These are phyloP conservation scores for Elegia similella DNA, from an alignment of 2,888 invertebrate genomes.

Conservation along the genomic window DNA sequence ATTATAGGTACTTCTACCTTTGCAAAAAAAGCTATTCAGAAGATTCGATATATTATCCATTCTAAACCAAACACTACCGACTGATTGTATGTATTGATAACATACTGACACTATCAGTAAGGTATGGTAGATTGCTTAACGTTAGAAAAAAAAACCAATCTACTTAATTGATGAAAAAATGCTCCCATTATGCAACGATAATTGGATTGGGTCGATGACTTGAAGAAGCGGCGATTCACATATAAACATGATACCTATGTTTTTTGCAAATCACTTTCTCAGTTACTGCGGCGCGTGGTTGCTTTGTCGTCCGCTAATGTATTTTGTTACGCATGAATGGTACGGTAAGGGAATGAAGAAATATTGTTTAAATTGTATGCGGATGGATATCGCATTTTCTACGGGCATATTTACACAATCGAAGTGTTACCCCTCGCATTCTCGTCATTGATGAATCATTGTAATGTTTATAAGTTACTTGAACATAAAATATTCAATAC, in stretches of 20 bases:
- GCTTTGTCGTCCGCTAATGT: slow-evolving; percentile 39
- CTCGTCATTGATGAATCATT: too few relatives aligned
- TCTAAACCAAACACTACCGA: not conserved
- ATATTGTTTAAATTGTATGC: slow-evolving; percentile 29
- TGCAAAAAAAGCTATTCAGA: not conserved
- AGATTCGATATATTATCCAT: not conserved
- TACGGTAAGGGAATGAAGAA: slow-evolving; percentile 23
- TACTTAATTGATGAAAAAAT: slow-evolving; percentile 49
- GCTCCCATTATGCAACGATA: slow-evolving; percentile 66
- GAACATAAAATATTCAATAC: too few relatives aligned
- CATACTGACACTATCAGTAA: slow-evolving; percentile 40
- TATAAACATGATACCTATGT: slow-evolving; percentile 33
- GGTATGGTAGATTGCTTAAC: slow-evolving; percentile 58
- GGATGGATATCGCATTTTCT: not conserved
- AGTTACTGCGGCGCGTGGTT: slow-evolving; percentile 44
- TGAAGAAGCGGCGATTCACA: slow-evolving; percentile 51
- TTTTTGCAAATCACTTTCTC: slow-evolving; percentile 62
- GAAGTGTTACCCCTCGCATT: too few relatives aligned
- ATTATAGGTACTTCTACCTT: not conserved
- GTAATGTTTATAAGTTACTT: too few relatives aligned
- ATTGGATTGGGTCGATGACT: slow-evolving; percentile 71
- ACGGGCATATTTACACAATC: not conserved
- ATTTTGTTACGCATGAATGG: slow-evolving; percentile 54
- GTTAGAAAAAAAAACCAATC: slow-evolving; percentile 63
- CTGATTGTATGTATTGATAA: slow-evolving; percentile 3